phyloP scores from a whole-genome alignment of 2,113 vertebrate genomes.

The Ardeotis arabs region DNA sequence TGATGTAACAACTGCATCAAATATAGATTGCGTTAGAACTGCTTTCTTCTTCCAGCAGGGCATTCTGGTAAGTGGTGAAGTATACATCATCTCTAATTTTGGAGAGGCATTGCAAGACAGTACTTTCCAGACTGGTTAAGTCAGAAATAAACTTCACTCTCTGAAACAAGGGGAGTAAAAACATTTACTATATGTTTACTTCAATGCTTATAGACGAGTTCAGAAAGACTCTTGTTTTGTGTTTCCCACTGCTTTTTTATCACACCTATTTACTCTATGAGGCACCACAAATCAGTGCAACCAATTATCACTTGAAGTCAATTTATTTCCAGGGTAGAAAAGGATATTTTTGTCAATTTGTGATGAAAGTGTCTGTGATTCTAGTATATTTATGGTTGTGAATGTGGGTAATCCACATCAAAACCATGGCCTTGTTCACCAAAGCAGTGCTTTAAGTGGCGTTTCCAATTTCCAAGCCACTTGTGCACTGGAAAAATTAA shows the following conservation, averaged over 20 bases:
- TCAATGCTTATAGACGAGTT: neutral
- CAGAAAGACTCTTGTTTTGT: neutral
- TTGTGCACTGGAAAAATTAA: neutral
- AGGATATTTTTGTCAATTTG: neutral
- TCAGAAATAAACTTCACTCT: neutral
- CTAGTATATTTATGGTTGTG: neutral
- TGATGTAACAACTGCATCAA: neutral
- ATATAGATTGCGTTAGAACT: neutral
- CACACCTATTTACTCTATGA: neutral
- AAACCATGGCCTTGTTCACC: neutral
- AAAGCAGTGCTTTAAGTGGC: neutral
- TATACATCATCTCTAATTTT: neutral
- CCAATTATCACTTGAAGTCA: neutral
- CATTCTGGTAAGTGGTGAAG: slow-evolving; percentile 28
- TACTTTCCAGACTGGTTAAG: neutral
- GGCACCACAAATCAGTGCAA: neutral
- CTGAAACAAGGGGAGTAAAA: neutral
- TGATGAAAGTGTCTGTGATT: neutral
- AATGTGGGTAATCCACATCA: neutral
- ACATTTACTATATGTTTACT: neutral
- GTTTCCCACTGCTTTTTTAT: neutral
- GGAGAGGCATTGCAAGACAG: neutral
- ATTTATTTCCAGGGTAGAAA: neutral
- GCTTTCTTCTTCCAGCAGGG: neutral
- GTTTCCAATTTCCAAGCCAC: neutral